Evolutionary conservation across 1,140 invertebrate genomes (phyloP).

Genomic region (Formica exsecta): DNA sequence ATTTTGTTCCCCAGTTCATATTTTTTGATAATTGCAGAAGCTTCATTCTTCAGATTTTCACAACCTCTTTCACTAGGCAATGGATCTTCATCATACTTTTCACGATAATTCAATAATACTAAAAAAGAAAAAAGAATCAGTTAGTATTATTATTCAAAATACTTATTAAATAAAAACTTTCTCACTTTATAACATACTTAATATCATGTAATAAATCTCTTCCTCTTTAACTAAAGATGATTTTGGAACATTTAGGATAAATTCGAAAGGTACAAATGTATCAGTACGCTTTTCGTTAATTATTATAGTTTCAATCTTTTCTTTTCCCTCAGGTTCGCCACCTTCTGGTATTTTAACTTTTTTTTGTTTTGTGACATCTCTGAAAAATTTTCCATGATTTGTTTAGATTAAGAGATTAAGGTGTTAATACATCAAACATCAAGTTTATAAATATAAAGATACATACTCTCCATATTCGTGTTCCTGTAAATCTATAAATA

Average conservation of each 20-base stretch:
- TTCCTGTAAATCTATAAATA: conserved; percentile 95
- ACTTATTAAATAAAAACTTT: not conserved
- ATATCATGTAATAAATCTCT: conserved; percentile 82
- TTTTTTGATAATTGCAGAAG: conserved; percentile 87
- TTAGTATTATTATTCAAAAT: not conserved
- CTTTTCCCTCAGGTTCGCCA: conserved; percentile 78
- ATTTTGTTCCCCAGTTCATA: conserved; percentile 83
- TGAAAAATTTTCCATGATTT: conserved; percentile 63
- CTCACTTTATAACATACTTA: conserved; percentile 77
- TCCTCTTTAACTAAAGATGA: conserved; percentile 75
- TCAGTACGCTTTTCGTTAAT: conserved; percentile 85
- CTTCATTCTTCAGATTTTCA: conserved; percentile 90
- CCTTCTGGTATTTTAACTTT: conserved; percentile 77
- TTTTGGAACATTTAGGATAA: conserved; percentile 89
- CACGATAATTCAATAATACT: conserved; percentile 92
- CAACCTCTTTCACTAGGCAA: conserved; percentile 88
- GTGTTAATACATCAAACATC: not conserved
- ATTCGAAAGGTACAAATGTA: conserved; percentile 90
- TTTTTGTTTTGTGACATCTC: conserved; percentile 82
- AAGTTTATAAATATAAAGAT: conserved; percentile 1
- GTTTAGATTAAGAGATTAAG: not conserved
- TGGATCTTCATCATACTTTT: conserved; percentile 90
- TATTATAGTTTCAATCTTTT: conserved; percentile 86
- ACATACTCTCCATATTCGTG: conserved; percentile 96
- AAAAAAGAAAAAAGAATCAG: conserved; percentile 82